Evolutionary conservation across 2,113 vertebrate genomes (phyloP).

Genomic region (Axis porcinus): DNA sequence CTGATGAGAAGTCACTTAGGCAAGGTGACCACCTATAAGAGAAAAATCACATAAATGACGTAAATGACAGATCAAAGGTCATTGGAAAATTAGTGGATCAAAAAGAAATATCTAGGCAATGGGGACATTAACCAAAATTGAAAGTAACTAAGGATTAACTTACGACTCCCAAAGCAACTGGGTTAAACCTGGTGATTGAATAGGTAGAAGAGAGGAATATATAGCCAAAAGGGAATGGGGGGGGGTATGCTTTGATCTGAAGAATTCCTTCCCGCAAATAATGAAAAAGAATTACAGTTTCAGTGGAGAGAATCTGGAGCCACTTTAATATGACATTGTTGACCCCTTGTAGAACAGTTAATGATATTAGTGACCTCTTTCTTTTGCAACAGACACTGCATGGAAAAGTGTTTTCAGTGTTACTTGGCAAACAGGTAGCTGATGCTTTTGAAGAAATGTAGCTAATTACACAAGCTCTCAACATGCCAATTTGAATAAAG

Average conservation of each 20-base stretch:
- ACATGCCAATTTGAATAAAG: not conserved
- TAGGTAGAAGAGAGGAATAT: not conserved
- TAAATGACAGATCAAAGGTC: not conserved
- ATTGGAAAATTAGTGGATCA: not conserved
- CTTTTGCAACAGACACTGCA: not conserved
- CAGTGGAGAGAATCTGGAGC: not conserved
- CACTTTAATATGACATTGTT: not conserved
- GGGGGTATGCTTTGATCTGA: not conserved
- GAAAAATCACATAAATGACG: not conserved
- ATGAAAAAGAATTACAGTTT: not conserved
- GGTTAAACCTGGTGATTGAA: not conserved
- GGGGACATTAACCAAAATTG: not conserved
- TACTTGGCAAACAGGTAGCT: not conserved
- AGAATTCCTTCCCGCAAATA: not conserved
- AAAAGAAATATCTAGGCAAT: not conserved
- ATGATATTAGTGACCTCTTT: not conserved
- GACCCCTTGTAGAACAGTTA: not conserved
- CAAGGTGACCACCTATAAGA: not conserved
- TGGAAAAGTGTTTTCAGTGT: not conserved
- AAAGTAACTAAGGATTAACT: not conserved
- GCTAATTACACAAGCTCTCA: not conserved
- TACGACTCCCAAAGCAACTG: not conserved
- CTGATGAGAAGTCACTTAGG: not conserved
- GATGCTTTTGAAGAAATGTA: not conserved
- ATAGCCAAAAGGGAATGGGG: not conserved